Base-by-base conservation (phyloP, 2,888 invertebrate genomes). In the Listrodromus nycthemerus region DNA sequence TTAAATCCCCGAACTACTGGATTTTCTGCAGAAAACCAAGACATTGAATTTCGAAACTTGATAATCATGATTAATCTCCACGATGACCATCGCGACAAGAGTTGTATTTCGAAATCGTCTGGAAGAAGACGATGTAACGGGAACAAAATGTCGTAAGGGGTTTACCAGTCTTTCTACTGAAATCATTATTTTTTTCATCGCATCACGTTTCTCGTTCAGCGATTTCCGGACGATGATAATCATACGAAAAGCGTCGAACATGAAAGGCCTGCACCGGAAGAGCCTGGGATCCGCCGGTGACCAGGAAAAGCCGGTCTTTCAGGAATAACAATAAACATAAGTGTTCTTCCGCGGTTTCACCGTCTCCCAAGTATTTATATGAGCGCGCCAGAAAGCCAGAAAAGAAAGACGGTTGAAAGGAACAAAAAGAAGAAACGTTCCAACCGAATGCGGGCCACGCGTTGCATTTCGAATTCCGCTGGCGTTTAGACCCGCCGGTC, bases 381-480 rank as follows among this genome's bases (percentile, higher is more conserved):
- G 33, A 27, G 21, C 21, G 21, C 27, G n/a, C 33, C n/a, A 61
- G 41, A 55, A 69, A 70, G 71, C 50, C 19, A 63, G 24, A 41
- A 58, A 81, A 55, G 55, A 74, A 19, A 24, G 63, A 63, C 48
- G 52, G 70, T 16, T 33, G 50, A 45, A 52, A 79, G 3, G 45
- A 79, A 79, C 1, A 45, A 79, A 55, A 69, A 80, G 37, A 65
- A 21, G 41, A 74, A 79, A 61, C 63, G 45, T 65, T 70, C 70
- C 24, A 41, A 66, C 30, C 70, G 52, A 85, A 84, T 78, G 67
- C 83, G 82, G 85, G 84, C 80, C 55, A 77, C 83, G 78, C 63
- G 78, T 30, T 79, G 86, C 87, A 91, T 91, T 90, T 87, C 77
- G 86, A 86, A 91, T 91, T 90, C 90, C 85, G 67, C 83, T 79